These are phyloP conservation scores for Hydrocynus forskahlii DNA, from an alignment of 2,797 vertebrate species.

Conservation along the genomic window DNA sequence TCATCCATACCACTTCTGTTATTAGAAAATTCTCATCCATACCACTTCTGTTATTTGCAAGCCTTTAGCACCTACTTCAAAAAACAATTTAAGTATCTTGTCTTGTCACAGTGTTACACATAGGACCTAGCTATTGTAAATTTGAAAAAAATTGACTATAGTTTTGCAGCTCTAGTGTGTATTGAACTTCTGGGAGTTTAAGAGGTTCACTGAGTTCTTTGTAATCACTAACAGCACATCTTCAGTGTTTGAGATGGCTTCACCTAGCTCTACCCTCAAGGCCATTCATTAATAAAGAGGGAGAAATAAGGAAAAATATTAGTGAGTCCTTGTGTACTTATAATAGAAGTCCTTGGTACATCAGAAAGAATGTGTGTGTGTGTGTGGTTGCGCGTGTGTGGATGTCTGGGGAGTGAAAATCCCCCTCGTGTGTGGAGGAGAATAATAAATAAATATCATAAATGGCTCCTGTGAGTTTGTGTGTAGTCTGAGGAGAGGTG, in stretches of 20 bases:
- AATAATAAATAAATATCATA: slow-evolving; percentile 41
- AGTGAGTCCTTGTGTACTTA: neutral
- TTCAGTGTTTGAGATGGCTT: neutral
- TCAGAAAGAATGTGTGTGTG: slow-evolving; percentile 11
- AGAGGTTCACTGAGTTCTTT: no score
- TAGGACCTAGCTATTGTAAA: no score
- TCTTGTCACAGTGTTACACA: no score
- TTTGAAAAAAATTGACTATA: no score
- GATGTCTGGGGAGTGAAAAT: slow-evolving; percentile 28
- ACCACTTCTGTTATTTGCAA: no score
- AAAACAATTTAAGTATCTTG: no score
- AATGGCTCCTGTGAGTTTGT: slow-evolving; percentile 56
- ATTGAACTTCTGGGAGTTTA: no score
- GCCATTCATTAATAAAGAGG: neutral
- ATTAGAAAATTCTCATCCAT: no score
- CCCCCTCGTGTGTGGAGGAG: slow-evolving; percentile 31
- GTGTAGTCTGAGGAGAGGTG: slow-evolving; percentile 44
- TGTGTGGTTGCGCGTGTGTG: slow-evolving; percentile 3
- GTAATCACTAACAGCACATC: neutral
- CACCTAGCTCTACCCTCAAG: neutral
- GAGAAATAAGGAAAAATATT: neutral
- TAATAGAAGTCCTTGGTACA: neutral
- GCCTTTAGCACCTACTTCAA: no score
- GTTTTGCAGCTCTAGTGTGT: no score
- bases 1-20: no score